Evolutionary conservation across 2,888 invertebrate species (phyloP).

Genomic region (Brachylomia viminalis): DNA sequence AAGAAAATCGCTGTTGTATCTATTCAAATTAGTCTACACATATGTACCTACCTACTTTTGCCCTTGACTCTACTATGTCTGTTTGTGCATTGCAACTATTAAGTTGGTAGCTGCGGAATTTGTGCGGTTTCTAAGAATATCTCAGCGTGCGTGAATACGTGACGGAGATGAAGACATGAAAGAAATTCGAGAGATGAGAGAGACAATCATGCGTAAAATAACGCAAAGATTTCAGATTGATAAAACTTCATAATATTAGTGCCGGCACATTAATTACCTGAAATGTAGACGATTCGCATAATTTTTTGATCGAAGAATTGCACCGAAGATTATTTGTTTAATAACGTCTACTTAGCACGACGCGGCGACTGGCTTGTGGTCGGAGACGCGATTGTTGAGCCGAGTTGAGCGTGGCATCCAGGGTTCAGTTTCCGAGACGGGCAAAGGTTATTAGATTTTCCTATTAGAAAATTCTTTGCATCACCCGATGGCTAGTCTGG

Average conservation of each 20-base stretch:
- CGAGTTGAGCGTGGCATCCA: background rate
- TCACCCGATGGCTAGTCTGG: too few relatives aligned
- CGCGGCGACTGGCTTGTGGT: background rate
- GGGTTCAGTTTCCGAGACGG: background rate
- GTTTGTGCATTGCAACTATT: constrained; percentile 15
- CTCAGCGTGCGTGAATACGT: constrained; percentile 6
- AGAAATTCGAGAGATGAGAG: constrained; percentile 14
- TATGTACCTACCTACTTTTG: background rate
- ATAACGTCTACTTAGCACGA: background rate
- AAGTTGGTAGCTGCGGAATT: constrained; percentile 24
- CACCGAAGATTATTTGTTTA: background rate
- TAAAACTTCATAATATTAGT: constrained; percentile 4
- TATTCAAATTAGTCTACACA: background rate
- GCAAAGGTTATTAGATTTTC: background rate
- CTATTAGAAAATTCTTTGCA: background rate
- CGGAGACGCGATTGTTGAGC: background rate
- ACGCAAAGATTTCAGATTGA: constrained; percentile 3
- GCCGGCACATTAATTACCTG: background rate
- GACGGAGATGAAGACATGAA: constrained; percentile 17
- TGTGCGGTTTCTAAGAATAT: constrained; percentile 17
- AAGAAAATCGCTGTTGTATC: background rate
- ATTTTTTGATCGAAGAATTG: background rate
- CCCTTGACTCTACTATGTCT: background rate
- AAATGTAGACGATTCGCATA: background rate
- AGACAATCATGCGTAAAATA: constrained; percentile 44